phyloP scores from a whole-genome alignment of 1,140 invertebrate genomes.

The Drosophila trapezifrons region DNA sequence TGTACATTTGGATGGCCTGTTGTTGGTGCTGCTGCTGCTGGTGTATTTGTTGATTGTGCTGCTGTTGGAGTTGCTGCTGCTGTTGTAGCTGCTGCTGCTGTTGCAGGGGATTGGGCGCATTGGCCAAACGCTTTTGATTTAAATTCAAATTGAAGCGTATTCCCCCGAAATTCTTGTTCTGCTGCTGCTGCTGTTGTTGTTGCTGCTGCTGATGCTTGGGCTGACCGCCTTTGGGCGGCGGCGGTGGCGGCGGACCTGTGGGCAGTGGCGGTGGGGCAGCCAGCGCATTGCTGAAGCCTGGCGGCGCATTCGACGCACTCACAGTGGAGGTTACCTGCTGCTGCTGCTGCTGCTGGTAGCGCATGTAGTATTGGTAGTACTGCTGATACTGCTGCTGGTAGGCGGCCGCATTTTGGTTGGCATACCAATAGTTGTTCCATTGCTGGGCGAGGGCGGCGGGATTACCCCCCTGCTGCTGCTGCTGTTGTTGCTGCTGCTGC shows the following conservation, averaged over 20 bases:
- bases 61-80: constrained; percentile 56
- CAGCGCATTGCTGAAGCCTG: constrained; percentile 78
- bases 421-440: constrained; percentile 75
- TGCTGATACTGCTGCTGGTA: constrained; percentile 79
- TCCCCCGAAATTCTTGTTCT: constrained; percentile 79
- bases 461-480: constrained; percentile 63
- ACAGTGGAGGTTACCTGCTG: constrained; percentile 72
- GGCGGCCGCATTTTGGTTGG: constrained; percentile 64
- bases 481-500: constrained; percentile 70
- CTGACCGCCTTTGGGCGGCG: constrained; percentile 51
- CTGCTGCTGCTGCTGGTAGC: constrained; percentile 74
- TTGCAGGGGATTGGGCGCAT: constrained; percentile 74
- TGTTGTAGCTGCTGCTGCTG: constrained; percentile 76
- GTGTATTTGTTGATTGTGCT: constrained; percentile 67
- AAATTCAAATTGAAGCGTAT: constrained; percentile 84
- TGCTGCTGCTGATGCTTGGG: constrained; percentile 24
- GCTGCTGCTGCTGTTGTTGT: constrained; percentile 49
- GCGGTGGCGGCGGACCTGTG: constrained; percentile 71
- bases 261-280: constrained; percentile 70
- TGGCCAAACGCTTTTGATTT: constrained; percentile 76
- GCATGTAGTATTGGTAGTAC: constrained; percentile 82
- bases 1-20: constrained; percentile 27
- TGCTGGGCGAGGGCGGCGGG: constrained; percentile 46
- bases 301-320: constrained; percentile 74
- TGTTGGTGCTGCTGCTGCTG: constrained; percentile 40